phyloP scores from a whole-genome alignment of 2,113 vertebrate species.

The Dendropsophus ebraccatus region DNA sequence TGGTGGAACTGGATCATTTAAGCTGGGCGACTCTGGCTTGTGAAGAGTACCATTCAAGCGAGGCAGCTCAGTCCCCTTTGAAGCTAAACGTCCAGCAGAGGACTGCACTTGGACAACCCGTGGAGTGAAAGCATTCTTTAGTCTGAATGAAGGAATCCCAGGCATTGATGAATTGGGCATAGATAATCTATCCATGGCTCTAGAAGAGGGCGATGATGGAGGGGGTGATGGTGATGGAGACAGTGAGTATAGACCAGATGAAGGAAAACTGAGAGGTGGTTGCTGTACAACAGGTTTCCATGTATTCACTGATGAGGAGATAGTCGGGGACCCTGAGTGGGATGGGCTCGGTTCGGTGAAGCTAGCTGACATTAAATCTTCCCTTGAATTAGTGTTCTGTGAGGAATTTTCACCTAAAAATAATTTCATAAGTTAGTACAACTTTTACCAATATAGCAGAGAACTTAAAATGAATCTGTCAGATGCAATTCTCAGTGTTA shows the following conservation, averaged over 20 bases:
- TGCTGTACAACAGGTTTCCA: conserved; percentile 62
- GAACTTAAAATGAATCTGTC: too few relatives aligned
- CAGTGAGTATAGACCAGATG: conserved; percentile 39
- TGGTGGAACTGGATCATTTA: not conserved
- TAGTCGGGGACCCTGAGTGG: conserved; percentile 63
- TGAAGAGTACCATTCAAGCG: conserved; percentile 62
- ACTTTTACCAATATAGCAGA: not conserved
- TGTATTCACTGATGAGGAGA: conserved; percentile 55
- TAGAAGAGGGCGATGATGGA: conserved; percentile 7
- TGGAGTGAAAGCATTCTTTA: conserved; percentile 65
- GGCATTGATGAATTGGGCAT: conserved; percentile 43
- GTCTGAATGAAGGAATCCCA: conserved; percentile 60
- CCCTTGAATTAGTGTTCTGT: conserved; percentile 64
- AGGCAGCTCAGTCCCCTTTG: conserved; percentile 49
- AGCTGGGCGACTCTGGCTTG: not conserved
- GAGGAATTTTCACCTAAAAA: conserved; percentile 73
- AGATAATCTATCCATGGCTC: conserved; percentile 60
- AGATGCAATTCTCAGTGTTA: too few relatives aligned
- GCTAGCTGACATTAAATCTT: conserved; percentile 61
- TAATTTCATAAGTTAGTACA: conserved; percentile 36
- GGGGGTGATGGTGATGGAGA: conserved; percentile 30
- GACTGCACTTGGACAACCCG: conserved; percentile 65
- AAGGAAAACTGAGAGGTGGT: conserved; percentile 46
- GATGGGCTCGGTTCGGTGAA: conserved; percentile 55
- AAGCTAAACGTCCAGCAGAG: not conserved